These are phyloP conservation scores for Leptosomus discolor DNA, from an alignment of 2,113 vertebrate species.

Conservation along the genomic window DNA sequence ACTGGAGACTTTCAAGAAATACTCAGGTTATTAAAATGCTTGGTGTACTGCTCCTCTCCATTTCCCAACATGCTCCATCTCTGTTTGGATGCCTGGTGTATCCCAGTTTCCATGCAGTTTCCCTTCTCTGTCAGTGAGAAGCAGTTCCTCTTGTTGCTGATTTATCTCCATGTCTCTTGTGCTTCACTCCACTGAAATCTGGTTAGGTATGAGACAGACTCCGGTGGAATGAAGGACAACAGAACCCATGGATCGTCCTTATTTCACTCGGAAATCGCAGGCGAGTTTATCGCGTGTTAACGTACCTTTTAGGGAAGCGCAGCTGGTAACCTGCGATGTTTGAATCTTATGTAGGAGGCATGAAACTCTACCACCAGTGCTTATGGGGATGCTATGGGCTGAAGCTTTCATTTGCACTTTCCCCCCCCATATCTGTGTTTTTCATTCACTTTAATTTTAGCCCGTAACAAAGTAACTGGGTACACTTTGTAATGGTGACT, in stretches of 20 bases:
- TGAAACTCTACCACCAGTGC: not conserved
- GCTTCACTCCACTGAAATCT: conserved; percentile 99
- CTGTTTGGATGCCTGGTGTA: not conserved
- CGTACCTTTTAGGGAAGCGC: not conserved
- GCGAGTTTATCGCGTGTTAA: fast-evolving
- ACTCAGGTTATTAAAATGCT: not conserved
- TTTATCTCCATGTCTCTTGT: conserved; percentile 88
- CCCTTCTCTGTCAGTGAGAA: not conserved
- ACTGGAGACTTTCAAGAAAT: not conserved
- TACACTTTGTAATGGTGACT: not conserved
- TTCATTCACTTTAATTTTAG: fast-evolving
- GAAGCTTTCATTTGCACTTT: fast-evolving
- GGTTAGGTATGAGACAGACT: conserved; percentile 94
- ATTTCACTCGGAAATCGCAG: not conserved
- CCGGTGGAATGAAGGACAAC: conserved; percentile 99
- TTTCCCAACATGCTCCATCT: not conserved
- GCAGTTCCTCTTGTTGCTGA: not conserved
- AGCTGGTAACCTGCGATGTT: not conserved
- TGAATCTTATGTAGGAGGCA: not conserved
- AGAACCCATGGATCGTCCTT: conserved; percentile 82
- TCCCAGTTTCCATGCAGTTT: not conserved
- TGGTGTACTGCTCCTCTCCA: not conserved
- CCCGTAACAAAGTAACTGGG: fast-evolving
- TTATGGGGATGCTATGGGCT: not conserved
- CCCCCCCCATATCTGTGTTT: fast-evolving